These are phyloP conservation scores for Antechinus flavipes DNA, from an alignment of 2,113 vertebrate species.

Conservation along the genomic window DNA sequence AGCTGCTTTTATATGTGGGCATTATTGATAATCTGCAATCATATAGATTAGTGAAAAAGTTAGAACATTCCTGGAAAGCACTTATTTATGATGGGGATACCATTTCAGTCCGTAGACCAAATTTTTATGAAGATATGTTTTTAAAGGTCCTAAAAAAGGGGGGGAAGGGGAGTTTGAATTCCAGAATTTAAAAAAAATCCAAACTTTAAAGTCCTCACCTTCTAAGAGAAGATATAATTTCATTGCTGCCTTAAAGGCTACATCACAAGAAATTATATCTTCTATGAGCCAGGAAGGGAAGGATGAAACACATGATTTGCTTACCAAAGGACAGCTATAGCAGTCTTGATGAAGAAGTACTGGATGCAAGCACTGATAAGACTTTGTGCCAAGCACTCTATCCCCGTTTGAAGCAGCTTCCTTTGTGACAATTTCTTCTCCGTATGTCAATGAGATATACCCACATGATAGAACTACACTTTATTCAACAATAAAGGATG, in stretches of 20 bases:
- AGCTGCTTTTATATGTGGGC: constrained; percentile 96
- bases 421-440: too few relatives aligned
- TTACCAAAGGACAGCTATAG: constrained; percentile 93
- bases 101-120: too few relatives aligned
- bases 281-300: constrained; percentile 88
- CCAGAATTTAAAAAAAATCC: too few relatives aligned
- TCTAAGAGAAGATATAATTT: constrained; percentile 95
- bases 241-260: constrained; percentile 93
- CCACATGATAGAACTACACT: too few relatives aligned
- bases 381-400: too few relatives aligned
- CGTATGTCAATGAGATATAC: too few relatives aligned
- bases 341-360: constrained; percentile 94
- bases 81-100: constrained; percentile 95
- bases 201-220: constrained; percentile 91
- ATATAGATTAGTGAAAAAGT: constrained; percentile 98
- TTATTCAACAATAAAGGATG: too few relatives aligned
- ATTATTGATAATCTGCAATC: constrained; percentile 99
- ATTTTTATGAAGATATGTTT: too few relatives aligned
- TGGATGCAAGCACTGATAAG: too few relatives aligned
- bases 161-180: too few relatives aligned
- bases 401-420: too few relatives aligned
- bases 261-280: constrained; percentile 95
- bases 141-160: too few relatives aligned
- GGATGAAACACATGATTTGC: constrained; percentile 88
- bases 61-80: constrained; percentile 99